A percentile compares a stretch with the other conserved stretches of the same genome.
Evolutionary conservation across 2,888 invertebrate genomes (phyloP).

Genomic region (Melanargia galathea): DNA sequence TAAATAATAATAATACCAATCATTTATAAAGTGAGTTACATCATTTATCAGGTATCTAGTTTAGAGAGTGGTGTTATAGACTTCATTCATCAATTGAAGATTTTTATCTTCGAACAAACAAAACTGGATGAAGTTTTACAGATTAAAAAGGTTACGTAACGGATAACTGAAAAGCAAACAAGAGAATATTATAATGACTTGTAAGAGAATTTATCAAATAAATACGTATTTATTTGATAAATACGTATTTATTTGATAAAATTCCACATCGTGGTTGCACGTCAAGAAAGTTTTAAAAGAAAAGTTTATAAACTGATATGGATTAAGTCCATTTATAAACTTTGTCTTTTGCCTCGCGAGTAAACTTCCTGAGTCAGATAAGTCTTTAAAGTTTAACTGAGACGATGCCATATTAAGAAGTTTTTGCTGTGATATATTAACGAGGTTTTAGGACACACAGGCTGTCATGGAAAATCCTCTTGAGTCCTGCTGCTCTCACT

Average conservation of each 20-base stretch:
- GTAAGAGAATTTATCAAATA: conserved; percentile 1
- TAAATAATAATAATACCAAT: too few relatives aligned
- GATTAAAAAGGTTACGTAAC: background rate
- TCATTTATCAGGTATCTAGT: too few relatives aligned
- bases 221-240: background rate
- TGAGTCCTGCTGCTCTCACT: too few relatives aligned
- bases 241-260: background rate
- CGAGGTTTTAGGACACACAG: background rate
- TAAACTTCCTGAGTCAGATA: conserved; percentile 13
- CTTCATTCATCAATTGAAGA: too few relatives aligned
- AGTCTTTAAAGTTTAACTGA: conserved; percentile 17
- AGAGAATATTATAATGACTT: background rate
- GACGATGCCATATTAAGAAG: conserved; percentile 9
- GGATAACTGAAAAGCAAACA: background rate
- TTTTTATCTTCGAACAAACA: too few relatives aligned
- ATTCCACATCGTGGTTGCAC: too few relatives aligned
- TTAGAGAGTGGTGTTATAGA: too few relatives aligned
- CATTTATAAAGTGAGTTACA: too few relatives aligned
- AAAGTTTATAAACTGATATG: conserved; percentile 24
- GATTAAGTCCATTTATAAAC: conserved; percentile 23
- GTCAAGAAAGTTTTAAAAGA: conserved; percentile 12
- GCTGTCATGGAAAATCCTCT: background rate
- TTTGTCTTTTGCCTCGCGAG: conserved; percentile 19
- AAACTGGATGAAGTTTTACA: background rate
- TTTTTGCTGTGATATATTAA: conserved; percentile 9